Base-by-base conservation (phyloP, 2,113 vertebrate genomes). In the Lepus americanus region DNA sequence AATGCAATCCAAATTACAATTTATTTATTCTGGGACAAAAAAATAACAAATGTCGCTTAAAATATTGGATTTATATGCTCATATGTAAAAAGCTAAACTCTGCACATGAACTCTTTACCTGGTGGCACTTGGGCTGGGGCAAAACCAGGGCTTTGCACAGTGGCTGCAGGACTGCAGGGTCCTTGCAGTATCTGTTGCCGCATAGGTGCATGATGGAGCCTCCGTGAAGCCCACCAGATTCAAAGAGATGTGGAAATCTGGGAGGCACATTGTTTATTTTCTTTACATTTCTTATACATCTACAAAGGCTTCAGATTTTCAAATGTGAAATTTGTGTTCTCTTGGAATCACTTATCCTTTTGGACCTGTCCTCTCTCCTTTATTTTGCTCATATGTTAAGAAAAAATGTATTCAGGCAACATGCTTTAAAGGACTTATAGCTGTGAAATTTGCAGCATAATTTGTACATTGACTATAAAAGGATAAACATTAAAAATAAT, bases 111-210 rank as follows among this genome's bases (percentile, higher is more conserved):
- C 49, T 76, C 78, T 16, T 64, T 67, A 74, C 87, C 85, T 94
- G 83, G 67, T 61, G 67, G 23, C 76, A 87, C 20, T 3, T 59
- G 79, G 29, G 49, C 39, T 84, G 90, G 31, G 36, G 51, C 55
- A 79, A 53, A 72, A 84, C 31, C 33, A 66, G 72, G 29, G 76
- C 36, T 84, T 78, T 55, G 11, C 72, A 36, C 33, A 73, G 80
- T 12, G 64, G 39, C 76, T 70, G n/a, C 23, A 31, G 83, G 55
- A 95, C 94, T 95, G 97, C 97, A 97, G 96, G 79, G 95, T 91
- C 85, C 82, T 89, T 97, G 97, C 97, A n/a, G 97, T 86, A 85
- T 55, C 49, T 25, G 63, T 49, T 97, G 97, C 96, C 44, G 97
- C 97, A 97, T 55, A 95, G 95, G 55, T 73, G 72, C 70, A 27